Evolutionary conservation across 2,113 vertebrate genomes (phyloP).

Genomic region (Etia nguti): DNA sequence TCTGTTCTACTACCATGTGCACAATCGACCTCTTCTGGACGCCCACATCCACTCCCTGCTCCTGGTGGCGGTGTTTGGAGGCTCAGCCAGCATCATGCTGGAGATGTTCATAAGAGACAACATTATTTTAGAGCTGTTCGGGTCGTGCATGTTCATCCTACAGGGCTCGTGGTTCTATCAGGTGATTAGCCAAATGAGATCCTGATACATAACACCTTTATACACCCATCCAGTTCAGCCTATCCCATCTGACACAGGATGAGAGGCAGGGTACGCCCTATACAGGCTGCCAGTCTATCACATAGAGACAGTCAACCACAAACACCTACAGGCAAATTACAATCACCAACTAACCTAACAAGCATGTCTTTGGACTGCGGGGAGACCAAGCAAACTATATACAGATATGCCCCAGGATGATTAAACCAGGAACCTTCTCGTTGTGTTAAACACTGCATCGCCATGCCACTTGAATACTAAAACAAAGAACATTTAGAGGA

Average conservation of each 20-base stretch:
- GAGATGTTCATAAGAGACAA: conserved; percentile 82
- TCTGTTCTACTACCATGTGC: conserved; percentile 88
- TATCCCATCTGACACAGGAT: neutral
- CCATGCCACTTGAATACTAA: neutral
- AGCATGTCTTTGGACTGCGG: neutral
- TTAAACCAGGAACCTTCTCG: neutral
- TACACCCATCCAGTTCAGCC: neutral
- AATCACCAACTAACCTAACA: neutral
- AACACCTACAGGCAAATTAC: neutral
- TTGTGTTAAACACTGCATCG: neutral
- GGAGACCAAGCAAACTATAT: neutral
- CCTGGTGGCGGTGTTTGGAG: conserved; percentile 76
- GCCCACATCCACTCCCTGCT: conserved; percentile 88
- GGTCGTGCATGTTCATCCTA: conserved; percentile 78
- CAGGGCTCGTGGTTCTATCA: conserved; percentile 97
- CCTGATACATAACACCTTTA: neutral
- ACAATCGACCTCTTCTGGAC: conserved; percentile 79
- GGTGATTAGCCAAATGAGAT: conserved; percentile 63
- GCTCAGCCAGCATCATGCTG: conserved; percentile 62
- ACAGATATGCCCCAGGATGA: neutral
- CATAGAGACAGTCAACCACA: neutral
- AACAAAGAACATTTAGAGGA: neutral
- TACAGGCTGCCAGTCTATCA: neutral
- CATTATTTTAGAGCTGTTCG: conserved; percentile 80
- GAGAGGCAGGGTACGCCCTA: neutral